phyloP scores from a whole-genome alignment of 2,888 invertebrate species.

The Harpalus rufipes region DNA sequence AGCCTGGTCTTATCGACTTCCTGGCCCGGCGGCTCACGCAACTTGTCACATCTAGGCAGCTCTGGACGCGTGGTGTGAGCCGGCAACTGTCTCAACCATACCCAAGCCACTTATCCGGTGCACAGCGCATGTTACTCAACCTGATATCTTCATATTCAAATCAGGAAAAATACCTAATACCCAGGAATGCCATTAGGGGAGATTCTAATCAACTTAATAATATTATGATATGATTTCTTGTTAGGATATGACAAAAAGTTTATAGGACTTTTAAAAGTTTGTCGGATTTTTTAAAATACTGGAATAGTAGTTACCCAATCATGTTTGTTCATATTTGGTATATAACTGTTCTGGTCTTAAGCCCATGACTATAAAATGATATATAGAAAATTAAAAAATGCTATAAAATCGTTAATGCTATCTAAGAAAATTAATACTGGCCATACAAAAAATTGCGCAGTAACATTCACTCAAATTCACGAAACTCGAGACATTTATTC shows the following conservation, averaged over 20 bases:
- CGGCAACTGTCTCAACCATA: background rate
- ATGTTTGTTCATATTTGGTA: too few species aligned
- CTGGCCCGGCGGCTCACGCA: slow-evolving; percentile 44
- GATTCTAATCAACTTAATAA: slow-evolving; percentile 22
- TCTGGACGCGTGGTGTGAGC: background rate
- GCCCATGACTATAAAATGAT: too few species aligned
- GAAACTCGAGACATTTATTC: too few species aligned
- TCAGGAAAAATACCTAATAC: slow-evolving; percentile 45
- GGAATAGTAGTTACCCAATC: too few species aligned
- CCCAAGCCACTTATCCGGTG: background rate
- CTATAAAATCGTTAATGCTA: too few species aligned
- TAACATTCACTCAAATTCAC: too few species aligned
- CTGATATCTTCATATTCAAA: slow-evolving; percentile 46
- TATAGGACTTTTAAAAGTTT: background rate
- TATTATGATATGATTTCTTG: slow-evolving; percentile 29
- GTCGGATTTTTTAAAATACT: too few species aligned
- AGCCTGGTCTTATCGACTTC: background rate
- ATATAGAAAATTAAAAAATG: too few species aligned
- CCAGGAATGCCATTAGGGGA: slow-evolving; percentile 31
- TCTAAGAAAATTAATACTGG: too few species aligned
- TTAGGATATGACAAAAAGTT: background rate
- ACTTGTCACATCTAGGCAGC: slow-evolving; percentile 50
- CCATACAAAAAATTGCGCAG: too few species aligned
- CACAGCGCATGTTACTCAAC: background rate
- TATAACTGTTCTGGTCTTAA: too few species aligned